Evolutionary conservation across 2,113 vertebrate genomes (phyloP).

Genomic region (Panurus biarmicus): DNA sequence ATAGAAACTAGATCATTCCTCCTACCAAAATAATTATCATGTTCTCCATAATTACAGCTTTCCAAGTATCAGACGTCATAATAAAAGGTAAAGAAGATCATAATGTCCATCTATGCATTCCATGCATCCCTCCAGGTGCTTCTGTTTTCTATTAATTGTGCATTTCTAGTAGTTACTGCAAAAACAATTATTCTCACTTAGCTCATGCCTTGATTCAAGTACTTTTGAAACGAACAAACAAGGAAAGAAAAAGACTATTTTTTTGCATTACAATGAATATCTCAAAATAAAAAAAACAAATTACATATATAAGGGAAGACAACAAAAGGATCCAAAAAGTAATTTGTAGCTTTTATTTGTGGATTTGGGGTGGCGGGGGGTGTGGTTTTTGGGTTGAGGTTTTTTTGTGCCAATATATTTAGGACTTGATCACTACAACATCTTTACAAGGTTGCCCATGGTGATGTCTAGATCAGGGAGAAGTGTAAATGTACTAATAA

Average conservation of each 20-base stretch:
- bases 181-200: background rate
- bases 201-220: background rate
- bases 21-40: background rate
- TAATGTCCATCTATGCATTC: background rate
- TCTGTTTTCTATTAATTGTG: background rate
- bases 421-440: background rate
- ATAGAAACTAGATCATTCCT: background rate
- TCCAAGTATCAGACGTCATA: background rate
- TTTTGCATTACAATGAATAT: accelerated
- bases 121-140: background rate
- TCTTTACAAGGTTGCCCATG: background rate
- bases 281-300: background rate
- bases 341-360: background rate
- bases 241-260: background rate
- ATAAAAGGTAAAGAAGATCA: background rate
- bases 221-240: background rate
- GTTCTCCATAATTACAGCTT: background rate
- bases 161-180: background rate
- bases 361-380: accelerated
- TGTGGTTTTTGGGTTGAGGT: background rate
- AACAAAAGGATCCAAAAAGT: background rate
- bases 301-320: background rate
- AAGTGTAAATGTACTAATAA: background rate
- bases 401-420: background rate
- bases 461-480: background rate